Base-by-base conservation (phyloP, 2,797 vertebrate species). In the Ataeniobius toweri region DNA sequence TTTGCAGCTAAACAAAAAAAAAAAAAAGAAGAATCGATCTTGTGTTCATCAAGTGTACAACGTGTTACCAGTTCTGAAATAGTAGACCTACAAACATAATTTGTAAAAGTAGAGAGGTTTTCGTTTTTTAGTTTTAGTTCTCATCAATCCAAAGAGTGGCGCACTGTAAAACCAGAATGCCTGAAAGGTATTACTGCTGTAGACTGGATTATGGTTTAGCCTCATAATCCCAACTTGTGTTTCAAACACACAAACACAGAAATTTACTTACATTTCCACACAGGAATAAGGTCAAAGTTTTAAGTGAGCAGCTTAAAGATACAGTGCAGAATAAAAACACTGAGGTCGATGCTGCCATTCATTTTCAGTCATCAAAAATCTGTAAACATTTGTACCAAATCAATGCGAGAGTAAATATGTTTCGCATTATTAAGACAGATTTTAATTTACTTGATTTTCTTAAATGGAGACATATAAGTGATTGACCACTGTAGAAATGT, bases 131-230 rank as follows among this genome's bases (percentile, higher is more conserved):
- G 28, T 41, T 74, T n/a, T 26, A 53, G 3, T 50, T 71, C 13
- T 77, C 28, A 68, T 63, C 8, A 63, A 63, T 59, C 46, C 58
- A 59, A 68, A 51, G 8, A 46, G 41, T 67, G 31, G 41, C 56
- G 5, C 13, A 39, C 28, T 75, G 71, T 84, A 76, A 72, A 78
- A 74, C 18, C 68, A 48, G 20, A 76, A 31, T 51, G 16, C 75
- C 68, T 75, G 59, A 71, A 48, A 73, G 55, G 78, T 44, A 74
- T 71, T 81, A 86, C 31, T 74, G 26, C 56, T 78, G 68, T n/a
- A 44, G 59, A 78, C 26, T 59, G 79, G 85, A 86, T 86, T 89
- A 88, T n/a, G 51, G 28, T 36, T 74, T 39, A 76, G 50, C 63
- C 71, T 75, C 53, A 79, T 72, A 58, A 73, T 78, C 73, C 81